Evolutionary conservation across 2,113 vertebrate genomes (phyloP), one percentile per base, ranked within the genome.

Genomic region (Lepus americanus): DNA sequence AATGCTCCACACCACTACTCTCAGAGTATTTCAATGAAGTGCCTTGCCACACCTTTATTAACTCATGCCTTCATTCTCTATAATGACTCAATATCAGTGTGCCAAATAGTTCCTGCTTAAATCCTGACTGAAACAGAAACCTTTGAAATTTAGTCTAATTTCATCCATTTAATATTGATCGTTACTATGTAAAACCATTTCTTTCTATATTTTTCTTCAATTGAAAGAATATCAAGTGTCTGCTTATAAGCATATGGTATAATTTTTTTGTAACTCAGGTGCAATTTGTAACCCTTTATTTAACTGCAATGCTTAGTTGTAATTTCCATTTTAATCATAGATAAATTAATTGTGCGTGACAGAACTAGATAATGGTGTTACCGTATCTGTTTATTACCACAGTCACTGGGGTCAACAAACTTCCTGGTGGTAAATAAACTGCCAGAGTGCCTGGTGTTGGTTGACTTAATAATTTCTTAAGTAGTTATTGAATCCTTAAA

Each of bases 191-290:
- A 61, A 77, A 87, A 78, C 10, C 29, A 66, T 29, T 79, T 66
- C 72, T 70, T 84, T 36, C 63, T 64, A 33, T 6, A 22, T 67
- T 91, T 73, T 79, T 88, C 74, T 90, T 9, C 7, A 77, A 25
- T 27, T 49, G 27, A 92, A 93, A 94, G 77, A 51, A 84, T 76
- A 80, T 1, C 9, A 72, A 59, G 36, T 86, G 89, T 89, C 36
- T 91, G 31, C 49, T 94, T 17, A 20, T 70, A n/a, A 91, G n/a
- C 14, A 59, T 76, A 49, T 69, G 33, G 51, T 76, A 4, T 85
- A 49, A 44, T 44, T 44, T 93, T 95, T 96, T 66, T 90, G 9
- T 83, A 86, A 87, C 73, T 95, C 85, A 72, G 70, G 92, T 94
- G 33, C 33, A 96, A 88, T 94, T 59, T 79, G 12, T 84, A 85